These are phyloP conservation scores for Paracentrotus lividus DNA, from an alignment of 53 echinoderm and acorn worm genomes.

Conservation along the genomic window DNA sequence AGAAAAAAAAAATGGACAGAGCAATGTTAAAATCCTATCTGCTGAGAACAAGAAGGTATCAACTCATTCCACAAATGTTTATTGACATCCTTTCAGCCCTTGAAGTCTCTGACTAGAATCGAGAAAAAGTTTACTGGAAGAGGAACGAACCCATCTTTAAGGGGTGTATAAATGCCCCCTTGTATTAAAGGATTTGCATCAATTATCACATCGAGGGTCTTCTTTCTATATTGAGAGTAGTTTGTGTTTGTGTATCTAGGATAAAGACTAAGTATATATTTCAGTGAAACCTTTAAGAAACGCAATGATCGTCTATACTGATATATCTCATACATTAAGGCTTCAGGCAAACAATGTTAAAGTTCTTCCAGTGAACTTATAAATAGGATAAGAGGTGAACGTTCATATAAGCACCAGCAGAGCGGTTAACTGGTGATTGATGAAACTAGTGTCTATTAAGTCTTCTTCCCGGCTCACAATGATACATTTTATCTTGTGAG, in stretches of 20 bases:
- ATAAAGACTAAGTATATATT: background rate
- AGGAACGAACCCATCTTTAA: background rate
- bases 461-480: background rate
- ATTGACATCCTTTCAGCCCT: too few relatives aligned
- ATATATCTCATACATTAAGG: too few relatives aligned
- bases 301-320: too few relatives aligned
- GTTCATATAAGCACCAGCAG: background rate
- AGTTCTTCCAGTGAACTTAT: too few relatives aligned
- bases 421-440: background rate
- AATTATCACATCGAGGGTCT: background rate
- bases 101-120: too few relatives aligned
- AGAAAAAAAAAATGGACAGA: too few relatives aligned
- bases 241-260: slow-evolving; percentile 6
- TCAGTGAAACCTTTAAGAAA: slow-evolving; percentile 12
- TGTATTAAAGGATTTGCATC: background rate
- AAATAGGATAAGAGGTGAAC: too few relatives aligned
- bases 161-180: background rate
- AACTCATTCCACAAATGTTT: too few relatives aligned
- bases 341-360: too few relatives aligned
- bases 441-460: background rate
- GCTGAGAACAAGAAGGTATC: too few relatives aligned
- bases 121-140: background rate
- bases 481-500: background rate
- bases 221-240: background rate
- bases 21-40: too few relatives aligned